Evolutionary conservation across 1,140 invertebrate species (phyloP).

Genomic region (Panagrolaimus sp.): DNA sequence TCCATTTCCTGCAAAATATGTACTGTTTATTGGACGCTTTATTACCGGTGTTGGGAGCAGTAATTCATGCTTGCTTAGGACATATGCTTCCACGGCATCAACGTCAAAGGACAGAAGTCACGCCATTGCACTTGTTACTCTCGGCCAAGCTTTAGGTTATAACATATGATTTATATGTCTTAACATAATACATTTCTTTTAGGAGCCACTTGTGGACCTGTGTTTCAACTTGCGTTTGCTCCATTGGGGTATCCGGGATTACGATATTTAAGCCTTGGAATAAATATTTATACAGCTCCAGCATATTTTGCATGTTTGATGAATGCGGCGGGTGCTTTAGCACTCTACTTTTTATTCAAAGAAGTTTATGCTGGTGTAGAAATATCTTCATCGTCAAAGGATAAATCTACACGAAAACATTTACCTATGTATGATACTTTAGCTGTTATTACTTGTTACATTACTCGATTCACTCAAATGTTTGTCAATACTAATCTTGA

Average conservation of each 20-base stretch:
- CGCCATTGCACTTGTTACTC: slow-evolving; percentile 43
- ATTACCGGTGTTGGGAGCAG: slow-evolving; percentile 17
- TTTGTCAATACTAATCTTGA: slow-evolving; percentile 41
- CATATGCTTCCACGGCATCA: slow-evolving; percentile 41
- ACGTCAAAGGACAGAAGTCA: slow-evolving; percentile 31
- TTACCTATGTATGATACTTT: slow-evolving; percentile 26
- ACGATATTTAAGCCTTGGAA: slow-evolving; percentile 9
- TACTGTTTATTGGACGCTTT: slow-evolving; percentile 14
- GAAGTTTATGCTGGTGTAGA: slow-evolving; percentile 30
- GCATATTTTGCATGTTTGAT: slow-evolving; percentile 31
- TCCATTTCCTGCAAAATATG: slow-evolving; percentile 20
- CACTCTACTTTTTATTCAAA: slow-evolving; percentile 22
- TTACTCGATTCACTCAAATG: slow-evolving; percentile 39
- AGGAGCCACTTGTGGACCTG: slow-evolving; percentile 26
- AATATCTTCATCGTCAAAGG: not conserved
- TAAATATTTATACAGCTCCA: slow-evolving; percentile 33
- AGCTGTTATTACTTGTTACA: slow-evolving; percentile 28
- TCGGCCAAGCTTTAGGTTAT: slow-evolving; percentile 34
- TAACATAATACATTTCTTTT: too few species aligned
- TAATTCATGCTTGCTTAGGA: slow-evolving; percentile 31
- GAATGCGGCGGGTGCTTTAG: slow-evolving; percentile 26
- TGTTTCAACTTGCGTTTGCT: slow-evolving; percentile 31
- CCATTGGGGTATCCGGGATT: slow-evolving; percentile 26
- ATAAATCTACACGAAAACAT: not conserved
- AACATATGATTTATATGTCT: too few species aligned